Base-by-base conservation (phyloP, 2,888 invertebrate genomes). In the Myopa testacea region DNA sequence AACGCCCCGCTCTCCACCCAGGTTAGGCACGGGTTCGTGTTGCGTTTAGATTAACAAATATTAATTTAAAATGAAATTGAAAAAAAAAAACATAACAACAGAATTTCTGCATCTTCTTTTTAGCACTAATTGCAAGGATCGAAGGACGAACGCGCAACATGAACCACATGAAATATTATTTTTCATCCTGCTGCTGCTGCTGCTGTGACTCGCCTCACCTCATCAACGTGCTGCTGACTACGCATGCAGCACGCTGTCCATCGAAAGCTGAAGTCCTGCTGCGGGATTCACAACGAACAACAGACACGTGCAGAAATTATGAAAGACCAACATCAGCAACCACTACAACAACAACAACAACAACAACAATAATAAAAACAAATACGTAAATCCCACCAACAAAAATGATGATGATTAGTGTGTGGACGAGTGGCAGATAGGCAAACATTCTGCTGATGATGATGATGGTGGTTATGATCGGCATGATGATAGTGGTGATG, bases 401-500 rank as follows among this genome's bases (percentile, higher is more conserved):
- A 58, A 58, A 5, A 58, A n/a, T 26, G n/a, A 19, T 26, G 26
- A 62, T 62, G 45, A 45, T 45, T 45, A 45, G 45, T 45, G 45
- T 45, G 6, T 19, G 34, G 34, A 62, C n/a, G 26, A 62, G 19
- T 62, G 14, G 65, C 38, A 38, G 37, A 65, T n/a, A 10, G 34
- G 34, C 19, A 12, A 62, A n/a, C 26, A 58, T 58, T 58, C 5
- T n/a, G 34, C 1, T 26, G 34, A 62, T 10, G 62, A 58, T 58
- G 3, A 4, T 4, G 58, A 10, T 58, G 58, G 16, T n/a, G n/a
- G 58, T n/a, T 76, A 63, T 68, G 14, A 63, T 78, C 77, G 68
- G 52, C 78, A 79, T 76, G 38, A 60, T 76, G 78, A 40, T 73
- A 70, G 58, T 75, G 65, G 69, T 19, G 65, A 78, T 55, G 73